Base-by-base conservation (phyloP, 2,888 invertebrate species). In the Drymonia ruficornis region DNA sequence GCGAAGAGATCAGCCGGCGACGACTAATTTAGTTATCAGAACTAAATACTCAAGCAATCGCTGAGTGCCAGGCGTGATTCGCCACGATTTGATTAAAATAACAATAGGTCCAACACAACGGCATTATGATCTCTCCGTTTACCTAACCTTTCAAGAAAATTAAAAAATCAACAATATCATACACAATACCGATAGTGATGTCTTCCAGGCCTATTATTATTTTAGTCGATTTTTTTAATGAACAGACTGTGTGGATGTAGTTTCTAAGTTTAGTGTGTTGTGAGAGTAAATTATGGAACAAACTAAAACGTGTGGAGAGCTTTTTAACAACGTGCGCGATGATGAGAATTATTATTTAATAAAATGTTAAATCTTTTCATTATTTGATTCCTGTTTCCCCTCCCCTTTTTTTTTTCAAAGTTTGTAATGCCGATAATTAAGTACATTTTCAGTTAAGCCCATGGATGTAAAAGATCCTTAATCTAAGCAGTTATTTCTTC, bases 1-100 rank as follows among this genome's bases (percentile, higher is more conserved):
- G 94, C 94, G 44, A 96, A 96, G 87, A 94, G 95, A 83, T 93
- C 95, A 51, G 95, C 94, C 49, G 96, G 96, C 67, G 95, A 95
- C 61, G 95, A 96, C 81, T 95, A 95, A 78, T 54, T 63, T 50
- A 47, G 52, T 18, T 46, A 44, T 56, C 49, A 55, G 56, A 44
- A 18, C 29, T 50, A 61, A 64, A 63, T 72, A 68, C 67, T 53
- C 57, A 52, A 69, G 72, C 78, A 63, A 61, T 49, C 66, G 61
- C 54, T 60, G 51, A 60, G 75, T 74, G 73, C 70, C 54, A 55
- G 53, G 59, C 56, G 56, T 66, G 57, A 72, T 63, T 67, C 55
- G 64, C 63, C 65, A 75, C 69, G 73, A 54, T 63, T 55, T 72
- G 77, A 63, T 72, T 81, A 72, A 81, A 81, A 81, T 86, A 85